Evolutionary conservation across 1,140 invertebrate genomes (phyloP), one percentile per base, ranked within the genome.

Genomic region (Drosophila lacteicornis): DNA sequence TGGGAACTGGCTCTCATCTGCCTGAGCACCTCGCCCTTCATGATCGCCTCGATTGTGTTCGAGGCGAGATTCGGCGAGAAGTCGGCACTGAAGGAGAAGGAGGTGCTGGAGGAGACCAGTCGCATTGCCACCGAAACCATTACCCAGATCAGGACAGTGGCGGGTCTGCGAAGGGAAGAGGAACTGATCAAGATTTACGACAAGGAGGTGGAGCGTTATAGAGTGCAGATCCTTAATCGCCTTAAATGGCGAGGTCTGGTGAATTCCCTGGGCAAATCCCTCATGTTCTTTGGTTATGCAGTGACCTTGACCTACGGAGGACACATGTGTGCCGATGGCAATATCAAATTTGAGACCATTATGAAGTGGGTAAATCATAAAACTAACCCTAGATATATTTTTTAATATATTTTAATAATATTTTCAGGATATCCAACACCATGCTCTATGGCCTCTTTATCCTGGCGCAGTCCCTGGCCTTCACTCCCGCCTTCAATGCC

Each of bases 391-490:
- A 2, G 2, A 38, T 19, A 15, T 5, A 46, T 5, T 19, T 5
- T 7, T 19, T 36, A 13, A 25, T 2, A 2, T 43, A 17, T 59
- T 12, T 5, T 42, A 30, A 7, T 22, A 1, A 17, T 49, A 11
- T 61, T 12, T 1, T 11, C 22, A 97, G 96, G 82, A 97, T 98
- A 47, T 96, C 96, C 11, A 96, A 97, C 86, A 95, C 96, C 0
- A 93, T 98, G 49, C 96, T 98, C 45, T 97, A 98, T 92, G 97
- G 97, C 2, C 96, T 97, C 0, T 97, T 97, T 94, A 96, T 97
- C 94, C 93, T 98, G 77, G 97, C 97, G 0, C 96, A 97, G 87
- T 96, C 96, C 0, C 93, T 97, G 13, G 96, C 97, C 0, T 97
- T 97, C 80, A 96, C 97, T 4, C 97, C 97, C 0, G 97, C 97